These are phyloP conservation scores for Lasioglossum lativentre DNA, from an alignment of 2,888 invertebrate genomes.

Conservation along the genomic window DNA sequence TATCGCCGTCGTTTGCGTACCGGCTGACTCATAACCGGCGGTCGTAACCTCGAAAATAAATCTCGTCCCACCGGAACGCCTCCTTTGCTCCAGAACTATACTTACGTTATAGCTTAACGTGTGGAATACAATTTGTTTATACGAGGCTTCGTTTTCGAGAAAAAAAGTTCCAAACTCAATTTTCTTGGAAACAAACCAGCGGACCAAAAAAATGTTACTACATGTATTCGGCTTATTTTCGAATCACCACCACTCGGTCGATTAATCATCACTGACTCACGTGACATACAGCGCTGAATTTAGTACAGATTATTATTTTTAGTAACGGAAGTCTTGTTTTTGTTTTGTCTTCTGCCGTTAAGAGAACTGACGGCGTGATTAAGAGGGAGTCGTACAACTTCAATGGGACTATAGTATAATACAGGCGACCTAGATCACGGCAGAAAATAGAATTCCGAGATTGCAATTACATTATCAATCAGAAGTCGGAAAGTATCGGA, in stretches of 20 bases:
- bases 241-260: background rate
- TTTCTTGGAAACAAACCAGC: background rate
- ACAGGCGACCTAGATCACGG: background rate
- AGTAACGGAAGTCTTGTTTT: background rate
- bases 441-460: constrained; percentile 7
- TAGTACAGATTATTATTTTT: background rate
- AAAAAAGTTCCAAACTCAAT: background rate
- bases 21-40: background rate
- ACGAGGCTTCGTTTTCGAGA: background rate
- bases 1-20: constrained; percentile 31
- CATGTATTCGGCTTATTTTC: background rate
- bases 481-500: background rate
- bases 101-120: background rate
- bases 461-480: background rate
- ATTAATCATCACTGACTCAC: background rate
- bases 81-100: background rate
- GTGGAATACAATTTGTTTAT: background rate
- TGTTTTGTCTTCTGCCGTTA: background rate
- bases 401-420: background rate
- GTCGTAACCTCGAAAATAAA: background rate
- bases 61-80: background rate
- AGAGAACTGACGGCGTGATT: background rate
- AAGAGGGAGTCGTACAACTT: background rate
- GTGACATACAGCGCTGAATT: background rate
- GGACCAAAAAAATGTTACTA: background rate